phyloP scores from a whole-genome alignment of 2,888 invertebrate genomes.

The Stenodera caucasica region DNA sequence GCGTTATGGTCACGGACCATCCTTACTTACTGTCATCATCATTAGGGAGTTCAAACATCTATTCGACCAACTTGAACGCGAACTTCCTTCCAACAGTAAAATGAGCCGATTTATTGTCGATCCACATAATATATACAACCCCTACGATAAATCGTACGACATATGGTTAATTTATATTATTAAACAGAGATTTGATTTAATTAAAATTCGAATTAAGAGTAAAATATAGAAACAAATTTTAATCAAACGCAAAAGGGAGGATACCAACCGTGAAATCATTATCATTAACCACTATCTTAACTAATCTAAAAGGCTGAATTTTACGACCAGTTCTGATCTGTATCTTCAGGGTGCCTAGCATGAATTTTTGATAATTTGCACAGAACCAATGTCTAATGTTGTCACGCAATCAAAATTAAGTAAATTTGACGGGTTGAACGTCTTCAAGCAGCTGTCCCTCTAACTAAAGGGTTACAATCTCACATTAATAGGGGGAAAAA shows the following conservation, averaged over 20 bases:
- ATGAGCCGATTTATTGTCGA: too few relatives aligned
- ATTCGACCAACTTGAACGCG: conserved; percentile 14
- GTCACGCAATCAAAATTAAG: conserved; percentile 26
- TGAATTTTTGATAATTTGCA: conserved; percentile 26
- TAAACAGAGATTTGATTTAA: conserved; percentile 20
- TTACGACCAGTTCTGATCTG: neutral
- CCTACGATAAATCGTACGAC: conserved; percentile 16
- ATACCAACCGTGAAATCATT: neutral
- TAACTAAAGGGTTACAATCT: neutral
- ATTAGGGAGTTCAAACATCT: conserved; percentile 26
- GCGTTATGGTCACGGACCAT: conserved; percentile 34
- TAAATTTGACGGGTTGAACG: conserved; percentile 8
- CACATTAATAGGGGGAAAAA: neutral
- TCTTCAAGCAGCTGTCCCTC: conserved; percentile 4
- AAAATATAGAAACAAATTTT: neutral
- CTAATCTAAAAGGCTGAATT: neutral
- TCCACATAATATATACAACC: conserved; percentile 15
- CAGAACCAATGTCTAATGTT: conserved; percentile 21
- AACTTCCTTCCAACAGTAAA: conserved; percentile 7
- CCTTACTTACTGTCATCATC: conserved; percentile 32
- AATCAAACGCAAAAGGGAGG: neutral
- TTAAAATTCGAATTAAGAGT: neutral
- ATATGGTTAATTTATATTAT: conserved; percentile 20
- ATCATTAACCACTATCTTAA: conserved; percentile 1
- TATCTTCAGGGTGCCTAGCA: conserved; percentile 1